Evolutionary conservation across 2,113 vertebrate genomes (phyloP).

Genomic region (Pomatostomus ruficeps): DNA sequence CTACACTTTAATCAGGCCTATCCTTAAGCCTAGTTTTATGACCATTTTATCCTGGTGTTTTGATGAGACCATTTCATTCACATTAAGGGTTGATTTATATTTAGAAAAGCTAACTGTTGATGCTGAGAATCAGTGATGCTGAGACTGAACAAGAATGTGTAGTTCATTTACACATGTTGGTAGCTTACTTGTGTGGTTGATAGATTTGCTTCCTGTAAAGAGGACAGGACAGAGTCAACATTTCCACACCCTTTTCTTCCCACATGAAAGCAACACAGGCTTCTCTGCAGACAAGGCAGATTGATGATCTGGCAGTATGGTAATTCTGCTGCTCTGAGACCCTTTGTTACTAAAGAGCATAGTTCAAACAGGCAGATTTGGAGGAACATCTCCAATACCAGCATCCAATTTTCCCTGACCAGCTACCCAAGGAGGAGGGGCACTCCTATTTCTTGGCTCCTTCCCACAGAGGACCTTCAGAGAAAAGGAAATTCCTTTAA

Average conservation of each 20-base stretch:
- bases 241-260: neutral
- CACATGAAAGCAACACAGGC: neutral
- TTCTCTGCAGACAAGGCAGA: neutral
- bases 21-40: neutral
- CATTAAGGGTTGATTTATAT: constrained; percentile 20
- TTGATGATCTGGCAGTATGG: neutral
- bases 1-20: neutral
- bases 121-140: neutral
- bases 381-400: neutral
- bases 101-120: neutral
- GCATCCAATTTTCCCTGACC: neutral
- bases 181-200: neutral
- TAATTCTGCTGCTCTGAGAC: neutral
- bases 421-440: neutral
- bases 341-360: neutral
- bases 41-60: neutral
- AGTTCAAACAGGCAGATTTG: neutral
- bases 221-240: accelerated
- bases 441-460: neutral
- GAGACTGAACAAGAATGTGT: neutral
- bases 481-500: neutral
- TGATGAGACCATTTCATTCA: neutral
- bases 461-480: neutral
- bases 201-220: neutral
- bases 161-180: neutral